These are phyloP conservation scores for Lates japonicus DNA, from an alignment of 2,797 vertebrate species.

Conservation along the genomic window DNA sequence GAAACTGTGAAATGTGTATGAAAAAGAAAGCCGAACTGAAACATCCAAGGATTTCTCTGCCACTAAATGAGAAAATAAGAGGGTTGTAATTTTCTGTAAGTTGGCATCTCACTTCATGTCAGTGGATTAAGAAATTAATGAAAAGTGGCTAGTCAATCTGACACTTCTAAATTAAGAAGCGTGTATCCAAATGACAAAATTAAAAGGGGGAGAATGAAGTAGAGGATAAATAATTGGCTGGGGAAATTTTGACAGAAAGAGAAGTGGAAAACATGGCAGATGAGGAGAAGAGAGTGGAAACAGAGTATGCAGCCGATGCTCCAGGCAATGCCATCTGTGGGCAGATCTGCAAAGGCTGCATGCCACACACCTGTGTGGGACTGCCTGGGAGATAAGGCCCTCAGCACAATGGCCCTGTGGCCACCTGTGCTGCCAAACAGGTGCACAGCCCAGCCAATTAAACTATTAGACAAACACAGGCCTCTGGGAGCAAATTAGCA, in stretches of 20 bases:
- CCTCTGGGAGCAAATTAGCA: constrained; percentile 84
- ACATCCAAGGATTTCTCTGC: constrained; percentile 53
- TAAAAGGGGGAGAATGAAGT: constrained; percentile 67
- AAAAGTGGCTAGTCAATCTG: constrained; percentile 70
- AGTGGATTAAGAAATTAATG: constrained; percentile 75
- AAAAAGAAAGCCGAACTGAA: constrained; percentile 39
- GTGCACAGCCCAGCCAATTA: constrained; percentile 86
- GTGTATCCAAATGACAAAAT: constrained; percentile 73
- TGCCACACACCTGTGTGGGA: constrained; percentile 86
- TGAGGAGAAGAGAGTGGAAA: constrained; percentile 61
- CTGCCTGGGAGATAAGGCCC: constrained; percentile 81
- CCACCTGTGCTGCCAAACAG: constrained; percentile 86
- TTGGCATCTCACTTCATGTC: constrained; percentile 71
- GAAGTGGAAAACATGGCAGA: constrained; percentile 66
- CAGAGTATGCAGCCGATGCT: constrained; percentile 70
- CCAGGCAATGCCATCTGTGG: constrained; percentile 84
- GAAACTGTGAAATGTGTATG: constrained; percentile 38
- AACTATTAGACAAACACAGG: constrained; percentile 87
- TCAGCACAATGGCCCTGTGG: constrained; percentile 77
- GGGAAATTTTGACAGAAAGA: constrained; percentile 66
- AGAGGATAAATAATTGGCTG: constrained; percentile 71
- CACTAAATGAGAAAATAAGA: constrained; percentile 73
- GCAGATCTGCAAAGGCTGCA: constrained; percentile 77
- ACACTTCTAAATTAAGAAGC: constrained; percentile 76
- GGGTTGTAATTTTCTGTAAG: constrained; percentile 68